Evolutionary conservation across 2,888 invertebrate genomes (phyloP), one percentile per base, ranked within the genome.

Genomic region (Dryocosmus kuriphilus): DNA sequence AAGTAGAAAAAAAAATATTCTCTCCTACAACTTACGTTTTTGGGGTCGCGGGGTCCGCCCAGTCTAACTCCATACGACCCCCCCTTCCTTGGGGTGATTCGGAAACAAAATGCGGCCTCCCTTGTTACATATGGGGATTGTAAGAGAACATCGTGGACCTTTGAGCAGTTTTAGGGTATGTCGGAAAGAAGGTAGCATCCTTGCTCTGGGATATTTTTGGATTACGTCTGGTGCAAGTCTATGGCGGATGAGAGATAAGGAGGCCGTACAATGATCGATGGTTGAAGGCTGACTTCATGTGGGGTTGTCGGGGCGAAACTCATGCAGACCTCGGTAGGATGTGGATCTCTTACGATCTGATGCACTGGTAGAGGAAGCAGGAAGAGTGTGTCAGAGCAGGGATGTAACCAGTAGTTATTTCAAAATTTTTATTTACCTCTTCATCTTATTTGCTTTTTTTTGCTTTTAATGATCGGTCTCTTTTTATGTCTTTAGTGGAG

Each of bases 41-140:
- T n/a, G n/a, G n/a, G n/a, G n/a, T n/a, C n/a, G n/a, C n/a, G n/a
- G n/a, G n/a, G n/a, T n/a, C n/a, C n/a, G 51, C 71, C 30, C 71
- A 51, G 71, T 51, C 27, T n/a, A 71, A 71, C 71, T 51, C 51
- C 30, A n/a, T 71, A 32, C 8, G 46, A 51, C 46, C 51, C 71
- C 71, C 19, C 51, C 27, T 46, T 46, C 32, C 46, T 71, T 27
- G 6, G 22, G 24, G 24, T 65, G 38, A 65, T 65, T 65, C 24
- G 6, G 38, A 65, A 65, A 38, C 63, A 65, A 65, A 41, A 65
- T 65, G 41, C 22, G 11, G n/a, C 35, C 35, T 35, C 65, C 38
- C 38, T 62, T 14, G 4, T 14, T 24, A n/a, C n/a, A n/a, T n/a
- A 24, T 24, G 11, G 24, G 57, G 24, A 22, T 22, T 14, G 57